phyloP scores from a whole-genome alignment of 2,888 invertebrate species.

The Heliconius hortense region DNA sequence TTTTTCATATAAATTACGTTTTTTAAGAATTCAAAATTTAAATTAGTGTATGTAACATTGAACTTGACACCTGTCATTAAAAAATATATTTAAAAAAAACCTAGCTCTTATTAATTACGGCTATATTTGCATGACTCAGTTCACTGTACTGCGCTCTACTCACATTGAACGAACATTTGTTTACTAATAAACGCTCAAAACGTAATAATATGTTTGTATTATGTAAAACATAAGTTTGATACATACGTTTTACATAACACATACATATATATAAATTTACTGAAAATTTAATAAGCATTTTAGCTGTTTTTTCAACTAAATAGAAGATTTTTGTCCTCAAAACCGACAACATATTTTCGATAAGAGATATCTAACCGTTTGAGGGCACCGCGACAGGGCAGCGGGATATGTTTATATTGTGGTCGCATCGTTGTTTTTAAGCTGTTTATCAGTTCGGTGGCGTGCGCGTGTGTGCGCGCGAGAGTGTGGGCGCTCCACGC shows the following conservation, averaged over 20 bases:
- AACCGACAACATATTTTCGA: conserved; percentile 28
- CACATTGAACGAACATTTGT: not conserved
- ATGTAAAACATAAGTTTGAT: not conserved
- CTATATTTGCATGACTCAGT: not conserved
- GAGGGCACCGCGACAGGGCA: conserved; percentile 40
- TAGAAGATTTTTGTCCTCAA: conserved; percentile 10
- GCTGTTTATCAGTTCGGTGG: conserved; percentile 72
- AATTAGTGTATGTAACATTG: too few relatives aligned
- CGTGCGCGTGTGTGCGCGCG: conserved; percentile 51
- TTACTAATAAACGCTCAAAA: conserved; percentile 1
- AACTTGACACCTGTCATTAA: too few relatives aligned
- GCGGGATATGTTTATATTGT: conserved; percentile 59
- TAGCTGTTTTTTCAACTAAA: not conserved
- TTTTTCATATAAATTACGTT: too few relatives aligned
- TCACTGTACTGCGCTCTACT: not conserved
- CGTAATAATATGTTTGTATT: not conserved
- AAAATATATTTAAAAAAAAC: not conserved
- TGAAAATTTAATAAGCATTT: not conserved
- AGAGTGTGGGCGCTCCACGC: conserved; percentile 68
- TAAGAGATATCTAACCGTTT: conserved; percentile 36
- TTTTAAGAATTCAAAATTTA: too few relatives aligned
- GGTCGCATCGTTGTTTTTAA: conserved; percentile 74
- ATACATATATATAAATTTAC: not conserved
- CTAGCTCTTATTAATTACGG: not conserved
- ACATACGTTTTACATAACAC: not conserved